Conservation (phyloP, 2,113 vertebrate species). For the Hippopotamus amphibius region DNA sequence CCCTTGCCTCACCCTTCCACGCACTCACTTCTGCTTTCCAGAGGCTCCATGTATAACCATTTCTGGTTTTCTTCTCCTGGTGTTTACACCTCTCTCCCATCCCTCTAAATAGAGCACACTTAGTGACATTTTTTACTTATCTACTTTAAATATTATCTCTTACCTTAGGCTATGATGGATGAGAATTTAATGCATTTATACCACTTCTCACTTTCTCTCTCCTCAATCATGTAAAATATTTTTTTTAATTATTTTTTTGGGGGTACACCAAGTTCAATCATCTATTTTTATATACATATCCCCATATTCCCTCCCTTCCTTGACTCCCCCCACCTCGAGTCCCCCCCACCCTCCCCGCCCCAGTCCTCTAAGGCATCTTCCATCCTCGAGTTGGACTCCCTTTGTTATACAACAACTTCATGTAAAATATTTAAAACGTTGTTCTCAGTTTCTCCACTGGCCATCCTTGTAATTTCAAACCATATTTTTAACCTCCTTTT, state of each 20-base stretch:
- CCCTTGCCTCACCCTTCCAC: background rate
- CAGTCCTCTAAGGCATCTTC: too few species aligned
- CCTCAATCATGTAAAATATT: background rate
- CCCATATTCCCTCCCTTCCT: too few species aligned
- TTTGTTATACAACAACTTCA: background rate
- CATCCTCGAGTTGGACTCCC: too few species aligned
- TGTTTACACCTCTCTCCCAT: background rate
- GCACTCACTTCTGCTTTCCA: background rate
- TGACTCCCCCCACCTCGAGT: too few species aligned
- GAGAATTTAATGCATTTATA: background rate
- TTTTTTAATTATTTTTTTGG: background rate
- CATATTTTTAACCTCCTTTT: background rate
- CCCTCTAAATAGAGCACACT: background rate
- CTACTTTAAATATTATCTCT: background rate
- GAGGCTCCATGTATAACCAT: too few species aligned
- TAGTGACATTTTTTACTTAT: background rate
- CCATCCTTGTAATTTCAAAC: background rate
- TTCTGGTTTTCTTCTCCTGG: background rate
- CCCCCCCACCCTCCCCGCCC: too few species aligned
- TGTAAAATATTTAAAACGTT: slow-evolving; percentile 17
- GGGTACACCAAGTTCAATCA: too few species aligned
- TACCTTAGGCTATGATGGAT: background rate
- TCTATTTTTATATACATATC: too few species aligned
- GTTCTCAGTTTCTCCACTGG: background rate
- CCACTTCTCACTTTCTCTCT: background rate